Percentiles rank a stretch among this genome's conserved stretches.
phyloP scores from a whole-genome alignment of 1,140 invertebrate species.

The Drosophila hydei region DNA sequence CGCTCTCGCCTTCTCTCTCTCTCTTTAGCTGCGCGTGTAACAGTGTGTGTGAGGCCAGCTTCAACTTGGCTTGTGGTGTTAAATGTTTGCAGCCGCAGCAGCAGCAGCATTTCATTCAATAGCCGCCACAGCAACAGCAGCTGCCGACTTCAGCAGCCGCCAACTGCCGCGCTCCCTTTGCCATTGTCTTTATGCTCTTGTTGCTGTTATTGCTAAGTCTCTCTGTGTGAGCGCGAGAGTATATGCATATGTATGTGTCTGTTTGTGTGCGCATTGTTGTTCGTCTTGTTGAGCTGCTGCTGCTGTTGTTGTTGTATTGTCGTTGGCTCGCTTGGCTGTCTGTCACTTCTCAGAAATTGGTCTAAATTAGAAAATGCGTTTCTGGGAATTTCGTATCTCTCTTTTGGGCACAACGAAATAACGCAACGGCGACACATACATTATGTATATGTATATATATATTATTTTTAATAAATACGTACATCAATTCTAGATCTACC shows the following conservation, averaged over 20 bases:
- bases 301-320: constrained; percentile 14
- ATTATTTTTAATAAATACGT: constrained; percentile 47
- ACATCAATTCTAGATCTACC: constrained; percentile 37
- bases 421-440: constrained; percentile 49
- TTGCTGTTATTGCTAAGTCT: constrained; percentile 42
- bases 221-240: constrained; percentile 41
- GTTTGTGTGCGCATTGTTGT: constrained; percentile 53
- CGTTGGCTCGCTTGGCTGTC: constrained; percentile 52
- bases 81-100: constrained; percentile 73
- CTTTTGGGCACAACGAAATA: constrained; percentile 73
- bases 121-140: constrained; percentile 56
- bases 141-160: constrained; percentile 70
- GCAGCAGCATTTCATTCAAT: constrained; percentile 73
- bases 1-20: constrained; percentile 38
- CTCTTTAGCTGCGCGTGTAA: constrained; percentile 6
- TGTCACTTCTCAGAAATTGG: constrained; percentile 83
- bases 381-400: constrained; percentile 83
- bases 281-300: constrained; percentile 60
- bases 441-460: constrained; percentile 27
- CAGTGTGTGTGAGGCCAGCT: constrained; percentile 62
- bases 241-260: constrained; percentile 28
- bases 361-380: constrained; percentile 84
- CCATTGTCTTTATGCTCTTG: constrained; percentile 16
- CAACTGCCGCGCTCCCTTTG: constrained; percentile 43
- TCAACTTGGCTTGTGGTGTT: constrained; percentile 75